A percentile compares a stretch with the other conserved stretches of the same genome.
These are phyloP conservation scores for Virgularia gustaviana DNA, from an alignment of 92 coral and sea anemone species.

Conservation along the genomic window DNA sequence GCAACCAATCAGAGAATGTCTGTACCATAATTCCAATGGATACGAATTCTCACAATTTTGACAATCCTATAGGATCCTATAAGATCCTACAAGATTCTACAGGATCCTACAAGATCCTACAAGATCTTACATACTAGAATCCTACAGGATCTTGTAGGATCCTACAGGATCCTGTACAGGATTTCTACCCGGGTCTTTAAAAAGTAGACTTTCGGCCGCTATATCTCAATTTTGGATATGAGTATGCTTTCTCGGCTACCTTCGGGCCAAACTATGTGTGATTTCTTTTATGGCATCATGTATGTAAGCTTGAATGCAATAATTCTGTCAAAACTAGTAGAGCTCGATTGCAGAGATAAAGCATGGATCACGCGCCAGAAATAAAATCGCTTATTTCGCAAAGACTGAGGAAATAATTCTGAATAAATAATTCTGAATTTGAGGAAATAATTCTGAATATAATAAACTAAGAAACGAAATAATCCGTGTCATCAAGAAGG, in stretches of 20 bases:
- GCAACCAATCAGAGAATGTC: too few relatives aligned
- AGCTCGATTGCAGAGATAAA: constrained; percentile 34
- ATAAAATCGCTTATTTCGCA: constrained; percentile 17
- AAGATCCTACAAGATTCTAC: too few relatives aligned
- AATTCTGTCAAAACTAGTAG: constrained; percentile 10
- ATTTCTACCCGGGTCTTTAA: too few relatives aligned
- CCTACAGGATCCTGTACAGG: too few relatives aligned
- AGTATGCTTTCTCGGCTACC: constrained; percentile 31
- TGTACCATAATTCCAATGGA: too few relatives aligned
- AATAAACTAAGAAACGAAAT: constrained; percentile 30
- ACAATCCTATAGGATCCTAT: too few relatives aligned
- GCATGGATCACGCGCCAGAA: constrained; percentile 44
- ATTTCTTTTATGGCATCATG: constrained; percentile 31
- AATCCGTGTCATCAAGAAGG: constrained; percentile 12
- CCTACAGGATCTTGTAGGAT: too few relatives aligned
- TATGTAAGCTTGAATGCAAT: constrained; percentile 27
- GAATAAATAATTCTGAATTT: constrained; percentile 27
- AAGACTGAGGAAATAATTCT: too few relatives aligned
- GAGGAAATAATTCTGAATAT: constrained; percentile 3
- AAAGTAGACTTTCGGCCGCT: constrained; percentile 20
- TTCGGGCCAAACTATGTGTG: constrained; percentile 29
- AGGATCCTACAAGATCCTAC: too few relatives aligned
- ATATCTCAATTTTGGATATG: constrained; percentile 24
- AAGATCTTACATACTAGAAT: too few relatives aligned
- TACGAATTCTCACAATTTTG: too few relatives aligned